Percentiles rank a stretch among this genome's conserved stretches.
Evolutionary conservation across 1,140 invertebrate genomes (phyloP).

Genomic region (Leguminivora glycinivorella): DNA sequence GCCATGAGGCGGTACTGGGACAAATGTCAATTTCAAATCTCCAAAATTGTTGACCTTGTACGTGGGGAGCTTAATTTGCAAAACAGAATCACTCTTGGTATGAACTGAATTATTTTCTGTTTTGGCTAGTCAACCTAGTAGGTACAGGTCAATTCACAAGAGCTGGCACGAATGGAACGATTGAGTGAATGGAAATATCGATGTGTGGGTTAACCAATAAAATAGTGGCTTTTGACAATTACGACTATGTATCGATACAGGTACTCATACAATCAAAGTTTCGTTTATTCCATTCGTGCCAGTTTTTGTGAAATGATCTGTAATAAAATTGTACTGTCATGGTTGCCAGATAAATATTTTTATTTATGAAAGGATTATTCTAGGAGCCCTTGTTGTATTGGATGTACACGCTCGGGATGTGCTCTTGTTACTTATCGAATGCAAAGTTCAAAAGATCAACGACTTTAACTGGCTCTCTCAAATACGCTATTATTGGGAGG

Average conservation of each 20-base stretch:
- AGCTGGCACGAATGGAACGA: too few relatives aligned
- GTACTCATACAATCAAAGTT: too few relatives aligned
- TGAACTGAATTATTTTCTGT: too few relatives aligned
- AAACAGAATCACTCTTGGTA: slow-evolving; percentile 93
- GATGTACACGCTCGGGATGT: slow-evolving; percentile 96
- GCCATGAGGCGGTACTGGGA: slow-evolving; percentile 80
- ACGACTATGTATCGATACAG: too few relatives aligned
- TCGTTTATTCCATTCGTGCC: too few relatives aligned
- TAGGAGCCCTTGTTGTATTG: slow-evolving; percentile 92
- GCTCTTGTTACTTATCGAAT: slow-evolving; percentile 84
- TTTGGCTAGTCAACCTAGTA: too few relatives aligned
- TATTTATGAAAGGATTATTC: slow-evolving; percentile 32
- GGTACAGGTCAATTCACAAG: too few relatives aligned
- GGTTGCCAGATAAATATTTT: not conserved
- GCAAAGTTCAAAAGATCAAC: slow-evolving; percentile 84
- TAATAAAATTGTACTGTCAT: not conserved
- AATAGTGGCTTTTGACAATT: too few relatives aligned
- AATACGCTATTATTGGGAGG: slow-evolving; percentile 97
- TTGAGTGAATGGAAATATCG: too few relatives aligned
- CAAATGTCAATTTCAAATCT: slow-evolving; percentile 84
- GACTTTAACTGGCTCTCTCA: slow-evolving; percentile 96
- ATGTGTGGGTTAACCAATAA: too few relatives aligned
- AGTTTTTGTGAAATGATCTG: not conserved
- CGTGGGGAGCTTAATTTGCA: slow-evolving; percentile 91
- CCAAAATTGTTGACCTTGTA: slow-evolving; percentile 91